Base-by-base conservation (phyloP, 2,888 invertebrate species). In the Clanis bilineata region DNA sequence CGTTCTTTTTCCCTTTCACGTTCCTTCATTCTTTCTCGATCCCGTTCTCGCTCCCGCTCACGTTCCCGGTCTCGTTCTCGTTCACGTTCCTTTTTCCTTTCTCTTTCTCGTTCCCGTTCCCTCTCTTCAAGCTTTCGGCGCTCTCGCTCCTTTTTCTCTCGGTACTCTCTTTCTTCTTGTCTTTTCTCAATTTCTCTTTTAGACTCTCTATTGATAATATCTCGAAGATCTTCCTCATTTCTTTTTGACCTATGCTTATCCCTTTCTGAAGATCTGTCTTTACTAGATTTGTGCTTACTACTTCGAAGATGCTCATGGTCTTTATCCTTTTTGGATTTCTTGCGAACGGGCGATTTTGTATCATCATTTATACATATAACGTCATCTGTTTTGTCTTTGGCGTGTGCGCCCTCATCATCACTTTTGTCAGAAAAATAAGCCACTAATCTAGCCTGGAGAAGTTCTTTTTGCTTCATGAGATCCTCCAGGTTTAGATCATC, bases 401-500 rank as follows among this genome's bases (percentile, higher is more conserved):
- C 57, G 12, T 38, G 56, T 1, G 7, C 63, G 56, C 66, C 65
- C 0, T 93, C 93, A 4, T 94, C 94, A 47, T 94, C 93, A 36
- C 94, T 94, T 64, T 88, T 93, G 65, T 95, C 95, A 0, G 95
- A 96, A 74, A 94, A 93, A 79, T 96, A 96, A 63, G 96, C 96
- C 51, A 95, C 95, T 54, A 96, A 88, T 38, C 96, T 93, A 41
- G 96, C 96, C 86, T 97, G 97, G 47, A 97, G 88, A 45, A 95
- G 73, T 74, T 96, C 97, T 87, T 97, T 97, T 80, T 97, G 97
- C 74, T 95, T 95, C 97, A 97, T 97, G 61, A 97, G 88, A 68
- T 97, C 97, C 76, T 97, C 97, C 28, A 97, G 86, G 80, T 97
- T 97, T 70, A 97, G 94, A 73, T 97, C 97, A 67, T 97, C 97